A percentile compares a stretch with the other conserved stretches of the same genome.
These are phyloP conservation scores for Tridacna crocea DNA, from an alignment of 2,888 invertebrate species.

Conservation along the genomic window DNA sequence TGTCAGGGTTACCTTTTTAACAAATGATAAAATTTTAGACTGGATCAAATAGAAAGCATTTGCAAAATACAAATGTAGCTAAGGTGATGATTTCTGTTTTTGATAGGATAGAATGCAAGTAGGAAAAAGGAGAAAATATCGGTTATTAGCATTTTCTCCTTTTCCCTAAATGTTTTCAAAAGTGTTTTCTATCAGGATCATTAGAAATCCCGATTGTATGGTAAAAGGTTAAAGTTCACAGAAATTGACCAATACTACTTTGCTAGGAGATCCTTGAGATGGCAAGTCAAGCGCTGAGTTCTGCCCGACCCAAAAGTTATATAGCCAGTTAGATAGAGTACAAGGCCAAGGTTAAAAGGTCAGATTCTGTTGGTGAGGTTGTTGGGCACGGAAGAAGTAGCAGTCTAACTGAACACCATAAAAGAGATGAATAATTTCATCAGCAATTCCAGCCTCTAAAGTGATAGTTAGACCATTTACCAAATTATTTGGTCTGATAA, in stretches of 20 bases:
- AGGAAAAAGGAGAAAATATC: too few relatives aligned
- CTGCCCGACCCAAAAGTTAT: conserved; percentile 36
- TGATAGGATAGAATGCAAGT: too few relatives aligned
- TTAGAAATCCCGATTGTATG: neutral
- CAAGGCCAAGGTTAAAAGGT: conserved; percentile 17
- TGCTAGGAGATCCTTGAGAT: neutral
- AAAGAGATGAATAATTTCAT: neutral
- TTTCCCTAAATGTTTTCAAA: neutral
- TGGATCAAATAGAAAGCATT: too few relatives aligned
- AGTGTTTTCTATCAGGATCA: too few relatives aligned
- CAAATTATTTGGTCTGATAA: neutral
- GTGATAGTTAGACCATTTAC: neutral
- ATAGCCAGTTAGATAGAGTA: conserved; percentile 45
- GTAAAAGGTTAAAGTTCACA: neutral
- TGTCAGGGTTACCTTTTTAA: too few relatives aligned
- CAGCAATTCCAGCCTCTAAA: neutral
- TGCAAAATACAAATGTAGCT: too few relatives aligned
- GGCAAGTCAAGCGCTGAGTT: conserved; percentile 2
- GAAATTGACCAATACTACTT: neutral
- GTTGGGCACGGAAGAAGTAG: conserved; percentile 47
- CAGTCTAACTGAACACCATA: conserved; percentile 45
- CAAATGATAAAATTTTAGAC: too few relatives aligned
- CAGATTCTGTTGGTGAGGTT: conserved; percentile 8
- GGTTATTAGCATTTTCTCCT: neutral
- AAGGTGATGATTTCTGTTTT: too few relatives aligned